Evolutionary conservation across 2,888 invertebrate genomes (phyloP).

Genomic region (Tinea semifulvella): DNA sequence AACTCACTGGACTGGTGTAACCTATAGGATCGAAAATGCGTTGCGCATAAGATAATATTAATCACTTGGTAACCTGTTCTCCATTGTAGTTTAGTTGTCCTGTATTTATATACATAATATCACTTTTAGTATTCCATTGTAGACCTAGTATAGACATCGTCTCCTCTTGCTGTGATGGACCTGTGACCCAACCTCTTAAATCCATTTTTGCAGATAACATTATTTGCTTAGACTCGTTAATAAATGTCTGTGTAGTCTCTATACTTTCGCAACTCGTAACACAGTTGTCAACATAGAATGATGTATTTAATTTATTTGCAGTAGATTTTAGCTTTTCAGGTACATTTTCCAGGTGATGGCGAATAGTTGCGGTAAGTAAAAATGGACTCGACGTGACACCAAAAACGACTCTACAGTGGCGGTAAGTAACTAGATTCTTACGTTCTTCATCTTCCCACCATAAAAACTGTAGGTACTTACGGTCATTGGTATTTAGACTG

Average conservation of each 20-base stretch:
- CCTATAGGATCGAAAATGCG: constrained; percentile 14
- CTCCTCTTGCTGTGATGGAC: background rate
- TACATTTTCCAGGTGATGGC: background rate
- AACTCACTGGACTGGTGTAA: constrained; percentile 5
- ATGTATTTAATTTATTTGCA: background rate
- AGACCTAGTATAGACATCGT: background rate
- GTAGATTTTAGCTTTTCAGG: background rate
- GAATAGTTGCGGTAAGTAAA: background rate
- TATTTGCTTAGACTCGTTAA: background rate
- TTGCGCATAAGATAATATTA: constrained; percentile 11
- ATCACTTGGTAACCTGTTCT: constrained; percentile 11
- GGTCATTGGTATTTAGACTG: constrained; percentile 21
- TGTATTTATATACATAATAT: background rate
- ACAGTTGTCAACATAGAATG: constrained; percentile 11
- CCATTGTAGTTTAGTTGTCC: background rate
- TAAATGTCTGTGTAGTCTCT: background rate
- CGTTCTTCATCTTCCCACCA: constrained; percentile 18
- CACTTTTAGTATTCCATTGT: constrained; percentile 7
- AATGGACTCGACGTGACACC: constrained; percentile 9
- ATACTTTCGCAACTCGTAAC: constrained; percentile 1
- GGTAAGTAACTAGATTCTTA: background rate
- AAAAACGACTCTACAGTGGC: constrained; percentile 13
- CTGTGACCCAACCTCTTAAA: constrained; percentile 7
- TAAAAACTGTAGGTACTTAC: constrained; percentile 26
- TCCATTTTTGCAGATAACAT: constrained; percentile 2